Evolutionary conservation across 2,888 invertebrate species (phyloP), one percentile per base, ranked within the genome.

Genomic region (Drosophila subquinaria): DNA sequence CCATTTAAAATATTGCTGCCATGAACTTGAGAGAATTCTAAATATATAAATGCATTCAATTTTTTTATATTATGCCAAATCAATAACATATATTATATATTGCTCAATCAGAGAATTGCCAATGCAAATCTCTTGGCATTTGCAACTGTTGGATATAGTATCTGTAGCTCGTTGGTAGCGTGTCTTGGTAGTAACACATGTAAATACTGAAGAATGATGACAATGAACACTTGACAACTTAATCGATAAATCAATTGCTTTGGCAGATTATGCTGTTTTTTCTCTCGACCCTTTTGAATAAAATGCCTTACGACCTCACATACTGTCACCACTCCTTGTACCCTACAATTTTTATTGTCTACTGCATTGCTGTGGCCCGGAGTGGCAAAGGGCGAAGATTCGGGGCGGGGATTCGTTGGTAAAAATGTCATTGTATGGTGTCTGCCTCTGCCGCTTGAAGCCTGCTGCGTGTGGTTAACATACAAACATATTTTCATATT

Each of bases 231-330:
- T 90, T 90, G 87, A 90, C 79, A 81, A 84, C 69, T 84, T 90
- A 90, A 90, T 89, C 89, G 90, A 89, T 89, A 89, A 90, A 90
- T 88, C 90, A 90, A 88, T 89, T 84, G 87, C 77, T 74, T 74
- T 62, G 78, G 57, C 72, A 74, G 80, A 88, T 85, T 83, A 76
- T 76, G 75, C 77, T 73, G 79, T 53, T 67, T 76, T 72, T 76
- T 69, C 63, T 55, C 59, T 66, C 66, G 73, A 87, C 89, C 88
- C 84, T 79, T 89, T 89, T 78, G 73, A 81, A 70, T 66, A 76
- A 72, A 81, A 79, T 68, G 55, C 48, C 63, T 57, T 38, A 43
- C 62, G 33, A 47, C 43, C 43, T 45, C 50, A 11, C 30, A 30
- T 35, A n/a, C 61, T 5, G 33, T 13, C 48, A 36, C 50, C 27